Conservation (phyloP, 2,797 vertebrate species). For the Syndactyla subalaris region DNA sequence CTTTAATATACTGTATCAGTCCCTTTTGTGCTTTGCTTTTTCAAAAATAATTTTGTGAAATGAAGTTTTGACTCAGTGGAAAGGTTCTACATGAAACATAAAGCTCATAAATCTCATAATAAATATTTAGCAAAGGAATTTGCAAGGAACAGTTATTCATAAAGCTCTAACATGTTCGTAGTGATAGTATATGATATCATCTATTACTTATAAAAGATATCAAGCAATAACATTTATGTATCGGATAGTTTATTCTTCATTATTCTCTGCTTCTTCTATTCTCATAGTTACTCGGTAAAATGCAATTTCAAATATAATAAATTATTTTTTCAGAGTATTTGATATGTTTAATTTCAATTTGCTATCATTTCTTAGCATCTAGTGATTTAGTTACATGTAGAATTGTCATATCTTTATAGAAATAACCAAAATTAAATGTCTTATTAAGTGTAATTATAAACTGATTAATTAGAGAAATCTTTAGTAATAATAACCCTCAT, state of each 20-base stretch:
- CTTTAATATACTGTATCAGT: neutral
- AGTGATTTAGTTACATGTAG: neutral
- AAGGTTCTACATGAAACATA: neutral
- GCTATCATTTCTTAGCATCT: neutral
- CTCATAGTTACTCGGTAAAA: neutral
- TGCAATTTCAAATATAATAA: neutral
- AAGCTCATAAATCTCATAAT: neutral
- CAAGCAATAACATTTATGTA: neutral
- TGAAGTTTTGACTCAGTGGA: neutral
- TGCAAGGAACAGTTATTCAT: neutral
- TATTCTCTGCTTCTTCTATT: neutral
- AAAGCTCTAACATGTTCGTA: neutral
- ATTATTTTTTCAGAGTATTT: neutral
- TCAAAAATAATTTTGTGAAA: neutral
- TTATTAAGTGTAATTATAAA: neutral
- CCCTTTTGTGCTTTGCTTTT: neutral
- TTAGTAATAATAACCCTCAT: neutral
- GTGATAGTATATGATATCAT: neutral
- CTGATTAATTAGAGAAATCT: neutral
- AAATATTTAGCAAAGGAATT: neutral
- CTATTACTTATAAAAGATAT: neutral
- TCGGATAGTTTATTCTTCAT: neutral
- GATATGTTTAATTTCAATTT: neutral
- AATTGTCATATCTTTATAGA: neutral
- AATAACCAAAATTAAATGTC: neutral